These are phyloP conservation scores for Dasyurus viverrinus DNA, from an alignment of 2,113 vertebrate species.

Conservation along the genomic window DNA sequence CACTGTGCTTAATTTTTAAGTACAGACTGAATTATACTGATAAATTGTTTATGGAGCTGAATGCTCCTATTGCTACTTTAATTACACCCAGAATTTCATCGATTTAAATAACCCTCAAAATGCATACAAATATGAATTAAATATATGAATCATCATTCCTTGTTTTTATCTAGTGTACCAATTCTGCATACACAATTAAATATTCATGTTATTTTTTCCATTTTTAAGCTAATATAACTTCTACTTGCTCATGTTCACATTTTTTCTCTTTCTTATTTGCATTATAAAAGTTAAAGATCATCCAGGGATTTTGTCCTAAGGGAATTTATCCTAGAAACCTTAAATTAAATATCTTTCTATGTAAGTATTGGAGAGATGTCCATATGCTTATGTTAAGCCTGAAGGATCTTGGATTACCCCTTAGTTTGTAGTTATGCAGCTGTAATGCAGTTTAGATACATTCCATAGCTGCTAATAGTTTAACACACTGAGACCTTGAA, in stretches of 20 bases:
- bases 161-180: slow-evolving; percentile 66
- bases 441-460: slow-evolving; percentile 71
- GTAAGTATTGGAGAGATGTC: slow-evolving; percentile 64
- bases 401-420: slow-evolving; percentile 81
- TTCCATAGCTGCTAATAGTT: slow-evolving; percentile 77
- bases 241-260: slow-evolving; percentile 52
- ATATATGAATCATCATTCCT: slow-evolving; percentile 71
- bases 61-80: slow-evolving; percentile 69
- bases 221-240: slow-evolving; percentile 62
- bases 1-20: slow-evolving; percentile 65
- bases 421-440: slow-evolving; percentile 77
- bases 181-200: slow-evolving; percentile 71
- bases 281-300: slow-evolving; percentile 73
- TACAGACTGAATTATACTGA: slow-evolving; percentile 60
- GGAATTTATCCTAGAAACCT: slow-evolving; percentile 71
- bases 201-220: slow-evolving; percentile 64
- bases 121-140: slow-evolving; percentile 76
- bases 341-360: slow-evolving; percentile 73
- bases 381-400: slow-evolving; percentile 83
- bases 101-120: slow-evolving; percentile 68
- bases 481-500: slow-evolving; percentile 80
- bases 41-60: slow-evolving; percentile 51
- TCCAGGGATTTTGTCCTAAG: slow-evolving; percentile 68
- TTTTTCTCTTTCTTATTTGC: slow-evolving; percentile 35
- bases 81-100: slow-evolving; percentile 64